A percentile compares a stretch with the other conserved stretches of the same genome.
Evolutionary conservation across 2,888 invertebrate species (phyloP).

Genomic region (Physocephala rufipes): DNA sequence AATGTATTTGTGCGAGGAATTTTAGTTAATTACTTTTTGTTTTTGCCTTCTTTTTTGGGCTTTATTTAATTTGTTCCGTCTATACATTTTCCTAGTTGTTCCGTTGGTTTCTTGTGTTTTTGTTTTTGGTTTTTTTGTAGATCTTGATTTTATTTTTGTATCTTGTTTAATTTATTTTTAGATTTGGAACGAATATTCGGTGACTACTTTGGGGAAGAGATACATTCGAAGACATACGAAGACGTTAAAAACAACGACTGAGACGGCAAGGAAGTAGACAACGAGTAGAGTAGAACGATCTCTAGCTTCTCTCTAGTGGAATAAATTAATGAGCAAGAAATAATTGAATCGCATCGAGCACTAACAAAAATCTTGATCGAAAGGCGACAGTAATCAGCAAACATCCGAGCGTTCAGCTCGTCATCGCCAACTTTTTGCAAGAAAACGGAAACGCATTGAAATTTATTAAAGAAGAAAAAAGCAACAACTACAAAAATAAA

Average conservation of each 20-base stretch:
- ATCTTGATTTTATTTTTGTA: conserved; percentile 31
- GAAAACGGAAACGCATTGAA: conserved; percentile 2
- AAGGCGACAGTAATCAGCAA: conserved; percentile 30
- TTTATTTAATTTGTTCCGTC: neutral
- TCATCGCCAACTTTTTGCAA: conserved; percentile 16
- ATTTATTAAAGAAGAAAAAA: conserved; percentile 1
- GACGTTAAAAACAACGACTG: conserved; percentile 13
- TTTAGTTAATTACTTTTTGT: neutral
- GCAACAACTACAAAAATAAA: conserved; percentile 9
- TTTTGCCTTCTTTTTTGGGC: neutral
- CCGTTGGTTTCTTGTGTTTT: neutral
- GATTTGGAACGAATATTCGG: conserved; percentile 28
- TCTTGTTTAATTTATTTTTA: conserved; percentile 43
- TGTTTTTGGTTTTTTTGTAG: neutral
- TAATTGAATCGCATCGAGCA: conserved; percentile 5
- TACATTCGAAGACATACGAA: conserved; percentile 14
- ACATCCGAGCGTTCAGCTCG: conserved; percentile 27
- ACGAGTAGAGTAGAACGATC: conserved; percentile 5
- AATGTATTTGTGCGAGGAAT: neutral
- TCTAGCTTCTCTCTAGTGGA: conserved; percentile 5
- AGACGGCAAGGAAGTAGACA: conserved; percentile 20
- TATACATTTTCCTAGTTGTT: conserved; percentile 9
- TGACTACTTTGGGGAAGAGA: conserved; percentile 32
- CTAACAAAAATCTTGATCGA: conserved; percentile 9
- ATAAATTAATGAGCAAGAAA: conserved; percentile 29